Percentiles rank a stretch among this genome's conserved stretches.
phyloP scores from a whole-genome alignment of 2,888 invertebrate genomes.

The Eurytoma californica region DNA sequence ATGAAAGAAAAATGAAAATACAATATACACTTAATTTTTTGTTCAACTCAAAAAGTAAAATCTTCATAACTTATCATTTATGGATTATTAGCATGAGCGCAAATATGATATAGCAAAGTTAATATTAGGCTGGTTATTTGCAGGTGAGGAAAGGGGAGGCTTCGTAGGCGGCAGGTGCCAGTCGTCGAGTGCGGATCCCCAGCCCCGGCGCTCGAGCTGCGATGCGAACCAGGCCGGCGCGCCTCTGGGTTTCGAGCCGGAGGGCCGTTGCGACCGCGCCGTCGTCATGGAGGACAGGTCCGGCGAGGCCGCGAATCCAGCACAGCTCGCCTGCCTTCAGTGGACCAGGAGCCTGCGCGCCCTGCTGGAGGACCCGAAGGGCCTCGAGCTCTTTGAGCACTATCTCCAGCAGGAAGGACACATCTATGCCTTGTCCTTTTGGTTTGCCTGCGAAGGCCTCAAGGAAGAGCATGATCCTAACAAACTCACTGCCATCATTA shows the following conservation, averaged over 20 bases:
- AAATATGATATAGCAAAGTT: no score
- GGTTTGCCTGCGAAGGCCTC: constrained; percentile 94
- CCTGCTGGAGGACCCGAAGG: constrained; percentile 90
- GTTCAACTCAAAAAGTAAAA: no score
- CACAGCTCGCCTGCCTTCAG: constrained; percentile 85
- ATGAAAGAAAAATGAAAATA: no score
- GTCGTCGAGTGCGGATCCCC: constrained; percentile 65
- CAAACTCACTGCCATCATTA: constrained; percentile 84
- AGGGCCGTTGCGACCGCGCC: constrained; percentile 77
- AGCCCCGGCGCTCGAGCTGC: constrained; percentile 65
- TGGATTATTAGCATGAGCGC: no score
- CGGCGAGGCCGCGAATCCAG: constrained; percentile 77
- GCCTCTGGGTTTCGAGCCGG: constrained; percentile 78
- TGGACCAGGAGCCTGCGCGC: constrained; percentile 92
- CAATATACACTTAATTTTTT: no score
- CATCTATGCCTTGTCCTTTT: constrained; percentile 90
- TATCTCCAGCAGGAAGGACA: constrained; percentile 88
- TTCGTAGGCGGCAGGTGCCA: constrained; percentile 69
- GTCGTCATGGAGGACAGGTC: constrained; percentile 75
- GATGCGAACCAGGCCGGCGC: constrained; percentile 70
- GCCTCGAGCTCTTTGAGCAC: constrained; percentile 90
- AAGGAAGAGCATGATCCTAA: constrained; percentile 87
- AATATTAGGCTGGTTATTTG: constrained; percentile 16
- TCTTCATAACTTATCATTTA: no score
- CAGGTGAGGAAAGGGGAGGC: constrained; percentile 73